Conservation (phyloP, 1,140 invertebrate genomes). For the Temnothorax longispinosus region DNA sequence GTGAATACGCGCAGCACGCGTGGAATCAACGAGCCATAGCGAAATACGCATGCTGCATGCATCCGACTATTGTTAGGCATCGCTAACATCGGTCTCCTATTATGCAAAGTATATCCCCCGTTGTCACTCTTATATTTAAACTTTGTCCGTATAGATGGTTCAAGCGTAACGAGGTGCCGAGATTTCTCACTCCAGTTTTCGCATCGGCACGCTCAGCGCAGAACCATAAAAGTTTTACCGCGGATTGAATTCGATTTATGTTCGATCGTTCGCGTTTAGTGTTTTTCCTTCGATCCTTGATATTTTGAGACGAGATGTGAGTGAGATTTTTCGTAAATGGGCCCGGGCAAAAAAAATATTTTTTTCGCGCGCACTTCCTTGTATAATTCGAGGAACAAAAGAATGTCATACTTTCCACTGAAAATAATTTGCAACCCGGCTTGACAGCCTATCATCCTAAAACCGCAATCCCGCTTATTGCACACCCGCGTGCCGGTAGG, state of each 20-base stretch:
- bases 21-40: slow-evolving; percentile 82
- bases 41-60: slow-evolving; percentile 75
- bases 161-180: background rate
- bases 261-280: background rate
- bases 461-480: slow-evolving; percentile 82
- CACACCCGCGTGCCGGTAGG: slow-evolving; percentile 77
- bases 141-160: background rate
- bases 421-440: slow-evolving; percentile 82
- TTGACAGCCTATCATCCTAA: slow-evolving; percentile 82
- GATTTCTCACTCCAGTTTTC: background rate
- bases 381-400: slow-evolving; percentile 54
- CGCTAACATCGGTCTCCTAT: slow-evolving; percentile 47
- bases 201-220: background rate
- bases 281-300: background rate
- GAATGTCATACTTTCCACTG: slow-evolving; percentile 67
- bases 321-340: background rate
- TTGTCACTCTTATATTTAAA: slow-evolving; percentile 58
- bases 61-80: slow-evolving; percentile 65
- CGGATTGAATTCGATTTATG: slow-evolving; percentile 4
- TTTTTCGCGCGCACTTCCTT: slow-evolving; percentile 7
- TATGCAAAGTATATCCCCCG: slow-evolving; percentile 33
- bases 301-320: background rate
- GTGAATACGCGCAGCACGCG: slow-evolving; percentile 79
- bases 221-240: slow-evolving; percentile 20
- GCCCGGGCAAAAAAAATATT: background rate